Evolutionary conservation across 2,113 vertebrate genomes (phyloP).

Genomic region (Stigmatopora nigra): DNA sequence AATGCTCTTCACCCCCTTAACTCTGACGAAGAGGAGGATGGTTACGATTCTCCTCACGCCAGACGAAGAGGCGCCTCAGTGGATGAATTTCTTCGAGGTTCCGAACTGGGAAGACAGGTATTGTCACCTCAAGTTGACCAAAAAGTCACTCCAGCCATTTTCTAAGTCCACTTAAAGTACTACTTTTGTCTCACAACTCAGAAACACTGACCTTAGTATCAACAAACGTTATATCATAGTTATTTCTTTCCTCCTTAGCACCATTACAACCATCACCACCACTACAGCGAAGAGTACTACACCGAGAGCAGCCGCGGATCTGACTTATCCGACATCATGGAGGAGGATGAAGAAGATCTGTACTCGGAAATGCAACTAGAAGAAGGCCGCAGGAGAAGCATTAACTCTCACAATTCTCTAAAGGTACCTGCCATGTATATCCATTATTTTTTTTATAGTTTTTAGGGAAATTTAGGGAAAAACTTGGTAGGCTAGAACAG

Average conservation of each 20-base stretch:
- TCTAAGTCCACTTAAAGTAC: no score
- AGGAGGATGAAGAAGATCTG: conserved; percentile 96
- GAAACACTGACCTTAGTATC: no score
- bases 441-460: conserved; percentile 1
- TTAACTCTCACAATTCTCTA: conserved; percentile 84
- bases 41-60: conserved; percentile 76
- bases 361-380: conserved; percentile 96
- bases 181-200: no score
- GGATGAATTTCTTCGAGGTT: conserved; percentile 92
- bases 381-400: conserved; percentile 82
- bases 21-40: conserved; percentile 87
- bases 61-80: conserved; percentile 83
- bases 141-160: neutral
- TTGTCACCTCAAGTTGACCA: conserved; percentile 17
- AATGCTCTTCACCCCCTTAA: conserved; percentile 68
- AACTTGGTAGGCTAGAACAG: neutral
- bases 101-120: conserved; percentile 90
- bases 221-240: neutral
- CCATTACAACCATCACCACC: conserved; percentile 80
- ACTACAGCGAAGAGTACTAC: conserved; percentile 88
- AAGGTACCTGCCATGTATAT: conserved; percentile 74
- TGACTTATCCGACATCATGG: conserved; percentile 94
- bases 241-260: conserved; percentile 51
- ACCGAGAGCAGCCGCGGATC: conserved; percentile 96
- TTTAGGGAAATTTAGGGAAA: conserved; percentile 2